Conservation (phyloP, 2,113 vertebrate species). For the Galemys pyrenaicus region DNA sequence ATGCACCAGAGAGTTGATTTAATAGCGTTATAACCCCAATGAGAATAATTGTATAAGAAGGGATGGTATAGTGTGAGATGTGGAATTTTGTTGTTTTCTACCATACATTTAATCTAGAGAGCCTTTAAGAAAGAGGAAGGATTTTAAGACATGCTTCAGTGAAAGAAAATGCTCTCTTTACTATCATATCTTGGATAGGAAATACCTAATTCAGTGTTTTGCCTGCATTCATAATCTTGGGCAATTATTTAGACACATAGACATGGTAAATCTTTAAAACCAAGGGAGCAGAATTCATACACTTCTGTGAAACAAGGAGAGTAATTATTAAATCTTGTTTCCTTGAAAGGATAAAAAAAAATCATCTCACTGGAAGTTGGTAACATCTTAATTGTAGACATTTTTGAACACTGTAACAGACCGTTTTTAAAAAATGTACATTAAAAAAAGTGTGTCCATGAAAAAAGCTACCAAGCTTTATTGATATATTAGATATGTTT, state of each 20-base stretch:
- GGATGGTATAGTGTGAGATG: neutral
- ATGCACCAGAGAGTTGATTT: neutral
- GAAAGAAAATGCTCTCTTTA: neutral
- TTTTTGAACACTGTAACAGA: neutral
- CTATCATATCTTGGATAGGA: neutral
- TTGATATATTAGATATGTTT: conserved; percentile 33
- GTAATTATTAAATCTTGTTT: conserved; percentile 37
- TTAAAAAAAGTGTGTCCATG: neutral
- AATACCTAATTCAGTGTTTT: conserved; percentile 41
- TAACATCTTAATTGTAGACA: neutral
- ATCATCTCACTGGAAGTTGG: neutral
- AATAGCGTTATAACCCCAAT: conserved; percentile 18
- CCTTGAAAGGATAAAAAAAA: neutral
- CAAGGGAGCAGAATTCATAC: neutral
- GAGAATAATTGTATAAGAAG: conserved; percentile 54
- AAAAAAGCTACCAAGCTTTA: neutral
- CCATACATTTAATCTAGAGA: conserved; percentile 35
- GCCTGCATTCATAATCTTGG: neutral
- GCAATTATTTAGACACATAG: neutral
- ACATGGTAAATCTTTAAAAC: neutral
- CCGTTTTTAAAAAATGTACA: neutral
- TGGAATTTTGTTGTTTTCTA: conserved; percentile 14
- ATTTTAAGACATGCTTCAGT: neutral
- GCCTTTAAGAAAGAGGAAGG: conserved; percentile 1
- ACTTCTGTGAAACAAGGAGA: neutral